Percentiles rank a stretch among this genome's conserved stretches.
phyloP scores from a whole-genome alignment of 2,888 invertebrate species.

The Teinopalpus imperialis region DNA sequence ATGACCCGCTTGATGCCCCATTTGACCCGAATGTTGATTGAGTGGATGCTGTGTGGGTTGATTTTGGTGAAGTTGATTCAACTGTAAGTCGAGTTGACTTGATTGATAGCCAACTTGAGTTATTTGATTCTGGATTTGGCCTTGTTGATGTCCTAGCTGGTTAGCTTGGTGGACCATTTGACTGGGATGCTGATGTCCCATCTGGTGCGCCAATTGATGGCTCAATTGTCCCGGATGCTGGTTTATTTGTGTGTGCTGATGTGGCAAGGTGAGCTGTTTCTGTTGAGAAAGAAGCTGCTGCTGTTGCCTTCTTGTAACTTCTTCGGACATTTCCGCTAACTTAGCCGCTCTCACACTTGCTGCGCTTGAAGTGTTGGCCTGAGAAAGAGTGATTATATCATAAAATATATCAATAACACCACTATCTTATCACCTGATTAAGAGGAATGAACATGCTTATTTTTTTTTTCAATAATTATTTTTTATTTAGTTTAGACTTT shows the following conservation, averaged over 20 bases:
- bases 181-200: slow-evolving; percentile 15
- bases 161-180: slow-evolving; percentile 19
- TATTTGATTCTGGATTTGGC: slow-evolving; percentile 7
- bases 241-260: slow-evolving; percentile 22
- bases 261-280: slow-evolving; percentile 27
- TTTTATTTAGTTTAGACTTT: no score
- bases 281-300: slow-evolving; percentile 44
- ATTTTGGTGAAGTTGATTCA: slow-evolving; percentile 22
- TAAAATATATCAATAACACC: no score
- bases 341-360: slow-evolving; percentile 81
- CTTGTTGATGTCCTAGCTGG: slow-evolving; percentile 4
- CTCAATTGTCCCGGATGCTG: slow-evolving; percentile 22
- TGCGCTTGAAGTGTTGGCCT: slow-evolving; percentile 45
- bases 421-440: no score
- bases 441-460: no score
- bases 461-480: no score
- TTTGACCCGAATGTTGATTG: slow-evolving; percentile 15
- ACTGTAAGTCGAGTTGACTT: slow-evolving; percentile 21
- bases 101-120: slow-evolving; percentile 15
- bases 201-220: slow-evolving; percentile 14
- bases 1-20: slow-evolving; percentile 2
- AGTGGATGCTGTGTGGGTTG: slow-evolving; percentile 14
- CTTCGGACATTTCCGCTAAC: slow-evolving; percentile 91
- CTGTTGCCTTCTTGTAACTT: slow-evolving; percentile 84
- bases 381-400: slow-evolving; percentile 23